A percentile compares a stretch with the other conserved stretches of the same genome.
phyloP scores from a whole-genome alignment of 2,113 vertebrate species.

The Cinclus mexicanus region DNA sequence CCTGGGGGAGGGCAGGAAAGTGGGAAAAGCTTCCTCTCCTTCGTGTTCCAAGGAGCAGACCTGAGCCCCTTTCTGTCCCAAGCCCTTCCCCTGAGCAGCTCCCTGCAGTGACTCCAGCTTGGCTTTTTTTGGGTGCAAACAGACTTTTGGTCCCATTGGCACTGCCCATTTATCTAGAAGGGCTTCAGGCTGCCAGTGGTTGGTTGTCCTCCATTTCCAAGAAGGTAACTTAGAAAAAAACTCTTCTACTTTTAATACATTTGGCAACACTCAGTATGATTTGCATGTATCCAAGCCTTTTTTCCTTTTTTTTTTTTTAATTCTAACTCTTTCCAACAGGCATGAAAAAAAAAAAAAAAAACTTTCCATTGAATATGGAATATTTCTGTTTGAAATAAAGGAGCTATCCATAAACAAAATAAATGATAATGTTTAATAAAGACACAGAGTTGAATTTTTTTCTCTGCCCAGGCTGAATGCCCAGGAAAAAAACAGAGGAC shows the following conservation, averaged over 20 bases:
- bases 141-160: background rate
- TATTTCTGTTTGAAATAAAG: constrained; percentile 52
- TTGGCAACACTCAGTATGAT: constrained; percentile 33
- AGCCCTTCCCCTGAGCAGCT: background rate
- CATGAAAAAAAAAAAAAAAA: background rate
- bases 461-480: background rate
- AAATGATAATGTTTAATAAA: constrained; percentile 23
- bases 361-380: background rate
- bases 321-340: constrained; percentile 40
- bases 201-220: background rate
- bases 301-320: background rate
- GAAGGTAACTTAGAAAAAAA: constrained; percentile 11
- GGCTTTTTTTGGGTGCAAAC: background rate
- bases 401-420: constrained; percentile 25
- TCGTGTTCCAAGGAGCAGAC: background rate
- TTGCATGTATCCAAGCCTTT: constrained; percentile 61
- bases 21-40: background rate
- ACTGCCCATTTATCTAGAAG: background rate
- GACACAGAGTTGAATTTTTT: background rate
- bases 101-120: background rate
- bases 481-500: background rate
- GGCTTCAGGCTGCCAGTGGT: background rate
- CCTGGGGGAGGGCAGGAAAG: background rate
- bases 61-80: background rate
- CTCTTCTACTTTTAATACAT: constrained; percentile 7